phyloP scores from a whole-genome alignment of 1,140 invertebrate genomes.

The Teleogryllus occipitalis region DNA sequence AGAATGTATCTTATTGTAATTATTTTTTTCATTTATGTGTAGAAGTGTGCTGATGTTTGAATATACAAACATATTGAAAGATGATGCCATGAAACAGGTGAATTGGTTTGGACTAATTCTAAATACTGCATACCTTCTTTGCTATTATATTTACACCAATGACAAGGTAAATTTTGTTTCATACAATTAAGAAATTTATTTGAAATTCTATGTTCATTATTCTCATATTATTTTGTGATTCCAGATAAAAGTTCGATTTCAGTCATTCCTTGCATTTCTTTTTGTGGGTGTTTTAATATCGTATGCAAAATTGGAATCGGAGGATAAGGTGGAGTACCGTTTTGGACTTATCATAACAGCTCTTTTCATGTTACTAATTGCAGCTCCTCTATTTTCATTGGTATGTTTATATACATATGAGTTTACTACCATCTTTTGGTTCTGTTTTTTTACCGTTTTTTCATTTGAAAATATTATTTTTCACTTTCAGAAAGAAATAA shows the following conservation, averaged over 20 bases:
- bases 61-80: slow-evolving; percentile 57
- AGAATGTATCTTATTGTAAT: neutral
- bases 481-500: slow-evolving; percentile 51
- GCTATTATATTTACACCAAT: slow-evolving; percentile 56
- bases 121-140: slow-evolving; percentile 52
- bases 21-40: slow-evolving; percentile 24
- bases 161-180: slow-evolving; percentile 36
- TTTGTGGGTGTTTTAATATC: slow-evolving; percentile 48
- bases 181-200: neutral
- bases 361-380: slow-evolving; percentile 57
- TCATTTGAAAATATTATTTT: neutral
- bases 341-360: slow-evolving; percentile 60
- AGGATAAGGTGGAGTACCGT: slow-evolving; percentile 52
- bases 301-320: slow-evolving; percentile 54
- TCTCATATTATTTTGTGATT: slow-evolving; percentile 20
- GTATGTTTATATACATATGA: slow-evolving; percentile 40
- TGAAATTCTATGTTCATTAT: neutral
- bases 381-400: slow-evolving; percentile 57
- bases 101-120: slow-evolving; percentile 59
- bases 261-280: slow-evolving; percentile 40
- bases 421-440: neutral
- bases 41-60: slow-evolving; percentile 63
- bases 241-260: slow-evolving; percentile 36
- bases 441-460: neutral
- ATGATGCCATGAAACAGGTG: slow-evolving; percentile 61